Base-by-base conservation (phyloP, 2,888 invertebrate species). In the Ophion costatus region DNA sequence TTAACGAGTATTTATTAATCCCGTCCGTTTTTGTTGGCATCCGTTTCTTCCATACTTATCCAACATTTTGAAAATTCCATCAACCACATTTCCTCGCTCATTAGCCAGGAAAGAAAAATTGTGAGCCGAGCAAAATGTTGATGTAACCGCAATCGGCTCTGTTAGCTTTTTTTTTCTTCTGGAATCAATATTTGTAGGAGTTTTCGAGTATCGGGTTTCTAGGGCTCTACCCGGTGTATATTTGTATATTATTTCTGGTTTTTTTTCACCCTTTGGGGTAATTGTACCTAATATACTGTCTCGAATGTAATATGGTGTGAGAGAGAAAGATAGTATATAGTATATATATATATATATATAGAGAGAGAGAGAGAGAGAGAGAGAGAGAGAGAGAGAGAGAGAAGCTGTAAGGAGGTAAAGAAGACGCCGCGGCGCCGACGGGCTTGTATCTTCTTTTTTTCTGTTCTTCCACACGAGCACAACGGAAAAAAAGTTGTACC, bases 251-350 rank as follows among this genome's bases (percentile, higher is more conserved):
- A 77, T 71, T 77, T 42, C 75, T 77, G 74, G 56, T 59, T 69
- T 71, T 71, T 42, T 80, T 76, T 14, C 51, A 51, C 61, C 45
- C 64, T 80, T 70, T 51, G 75, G 57, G 70, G 38, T 85, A 85
- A 85, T 82, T 82, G 84, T 76, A 82, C 71, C 80, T 80, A 80
- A 76, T 59, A 64, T 70, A 73, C 66, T 51, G 82, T 73, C 70
- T 51, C 66, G 24, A 80, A 59, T 64, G 79, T 63, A 24, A 51
- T 33, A 51, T 29, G 51, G 33, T 29, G 33, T 57, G 83, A 80
- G 73, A 80, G 5, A 33, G 2, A 67, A 45, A 71, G 38, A 5
- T 5, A 24, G n/a, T 24, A 24, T 24, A 24, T 24, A 24, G n/a
- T 24, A 33, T 5, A 67, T 45, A 71, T 33, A 5, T 5, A 33